A percentile compares a stretch with the other conserved stretches of the same genome.
These are phyloP conservation scores for Aspidiotus destructor DNA, from an alignment of 2,888 invertebrate genomes.

Conservation along the genomic window DNA sequence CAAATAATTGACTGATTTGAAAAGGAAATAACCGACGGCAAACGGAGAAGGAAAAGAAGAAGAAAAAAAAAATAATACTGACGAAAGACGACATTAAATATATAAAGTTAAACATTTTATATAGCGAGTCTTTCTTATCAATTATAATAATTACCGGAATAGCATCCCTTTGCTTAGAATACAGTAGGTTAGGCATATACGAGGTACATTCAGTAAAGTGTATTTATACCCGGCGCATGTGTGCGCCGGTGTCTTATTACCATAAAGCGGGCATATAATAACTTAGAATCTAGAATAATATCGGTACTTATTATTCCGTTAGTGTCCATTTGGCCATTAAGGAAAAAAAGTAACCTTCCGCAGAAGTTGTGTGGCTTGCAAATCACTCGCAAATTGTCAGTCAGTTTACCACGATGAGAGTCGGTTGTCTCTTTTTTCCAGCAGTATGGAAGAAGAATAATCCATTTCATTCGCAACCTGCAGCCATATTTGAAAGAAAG, in stretches of 20 bases:
- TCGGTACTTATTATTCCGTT: conserved; percentile 31
- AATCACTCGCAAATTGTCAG: conserved; percentile 33
- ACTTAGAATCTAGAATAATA: conserved; percentile 16
- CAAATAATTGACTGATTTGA: conserved; percentile 4
- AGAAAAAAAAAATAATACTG: background rate
- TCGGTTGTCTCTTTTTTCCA: conserved; percentile 17
- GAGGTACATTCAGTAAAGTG: too few species aligned
- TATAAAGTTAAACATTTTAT: conserved; percentile 3
- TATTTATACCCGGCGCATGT: conserved; percentile 1
- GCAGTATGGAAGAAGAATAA: background rate
- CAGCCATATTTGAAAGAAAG: conserved; percentile 26
- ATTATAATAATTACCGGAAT: conserved; percentile 33
- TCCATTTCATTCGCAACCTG: conserved; percentile 24
- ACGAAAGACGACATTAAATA: conserved; percentile 1
- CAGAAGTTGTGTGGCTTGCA: conserved; percentile 31
- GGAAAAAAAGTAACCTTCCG: conserved; percentile 25
- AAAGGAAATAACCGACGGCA: background rate
- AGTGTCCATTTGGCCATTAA: conserved; percentile 32
- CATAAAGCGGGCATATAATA: conserved; percentile 29
- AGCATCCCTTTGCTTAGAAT: conserved; percentile 11
- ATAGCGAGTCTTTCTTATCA: conserved; percentile 21
- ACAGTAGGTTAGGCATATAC: background rate
- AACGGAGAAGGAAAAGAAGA: background rate
- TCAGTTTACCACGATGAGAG: conserved; percentile 23
- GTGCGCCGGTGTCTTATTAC: conserved; percentile 14